phyloP scores from a whole-genome alignment of 2,797 vertebrate species.

The Ctenopoma kingsleyae region DNA sequence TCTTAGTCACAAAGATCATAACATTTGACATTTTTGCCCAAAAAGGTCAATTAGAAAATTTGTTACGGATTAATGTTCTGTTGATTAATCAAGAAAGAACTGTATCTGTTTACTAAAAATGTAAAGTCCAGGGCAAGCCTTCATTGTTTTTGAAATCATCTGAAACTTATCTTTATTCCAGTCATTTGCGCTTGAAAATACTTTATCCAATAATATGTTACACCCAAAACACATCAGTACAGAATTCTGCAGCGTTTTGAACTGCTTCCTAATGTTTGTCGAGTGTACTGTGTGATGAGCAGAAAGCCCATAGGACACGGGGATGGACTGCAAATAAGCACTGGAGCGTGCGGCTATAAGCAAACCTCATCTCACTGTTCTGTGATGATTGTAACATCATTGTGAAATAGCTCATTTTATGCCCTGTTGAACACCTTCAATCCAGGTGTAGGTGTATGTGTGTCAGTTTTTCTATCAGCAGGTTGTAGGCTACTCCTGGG shows the following conservation, averaged over 20 bases:
- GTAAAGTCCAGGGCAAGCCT: neutral
- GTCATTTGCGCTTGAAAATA: too few species aligned
- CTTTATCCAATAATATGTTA: too few species aligned
- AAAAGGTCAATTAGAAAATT: too few species aligned
- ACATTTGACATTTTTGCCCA: too few species aligned
- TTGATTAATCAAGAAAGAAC: too few species aligned
- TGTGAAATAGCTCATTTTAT: slow-evolving; percentile 71
- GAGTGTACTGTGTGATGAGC: slow-evolving; percentile 59
- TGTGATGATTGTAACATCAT: slow-evolving; percentile 64
- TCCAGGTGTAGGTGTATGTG: slow-evolving; percentile 44
- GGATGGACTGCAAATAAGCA: slow-evolving; percentile 52
- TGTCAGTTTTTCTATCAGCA: slow-evolving; percentile 66
- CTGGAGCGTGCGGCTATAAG: slow-evolving; percentile 33
- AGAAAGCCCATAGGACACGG: slow-evolving; percentile 55
- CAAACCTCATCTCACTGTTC: slow-evolving; percentile 47
- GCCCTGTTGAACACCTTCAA: slow-evolving; percentile 55
- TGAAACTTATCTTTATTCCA: too few species aligned
- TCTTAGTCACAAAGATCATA: too few species aligned
- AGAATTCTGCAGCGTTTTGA: slow-evolving; percentile 51
- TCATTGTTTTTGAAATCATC: neutral
- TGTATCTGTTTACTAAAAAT: too few species aligned
- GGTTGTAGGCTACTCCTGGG: slow-evolving; percentile 64
- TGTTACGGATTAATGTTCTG: too few species aligned
- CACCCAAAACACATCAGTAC: slow-evolving; percentile 18
- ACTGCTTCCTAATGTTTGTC: slow-evolving; percentile 40